These are phyloP conservation scores for Ploceus nigricollis DNA, from an alignment of 2,113 vertebrate genomes.

Conservation along the genomic window DNA sequence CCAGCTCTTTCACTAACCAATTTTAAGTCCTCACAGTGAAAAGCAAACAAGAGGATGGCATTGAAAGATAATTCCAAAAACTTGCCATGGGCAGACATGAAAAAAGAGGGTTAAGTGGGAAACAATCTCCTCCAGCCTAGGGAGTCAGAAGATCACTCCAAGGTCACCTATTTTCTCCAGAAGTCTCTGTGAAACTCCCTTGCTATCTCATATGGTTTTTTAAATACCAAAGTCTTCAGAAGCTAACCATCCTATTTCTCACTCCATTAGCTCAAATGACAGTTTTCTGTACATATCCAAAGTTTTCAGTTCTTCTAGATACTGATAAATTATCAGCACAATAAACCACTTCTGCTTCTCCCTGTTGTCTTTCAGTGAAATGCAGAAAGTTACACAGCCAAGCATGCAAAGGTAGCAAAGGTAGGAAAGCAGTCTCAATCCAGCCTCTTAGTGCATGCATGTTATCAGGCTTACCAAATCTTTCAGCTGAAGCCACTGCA, in stretches of 20 bases:
- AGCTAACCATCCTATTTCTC: neutral
- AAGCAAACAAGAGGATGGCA: neutral
- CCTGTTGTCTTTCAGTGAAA: neutral
- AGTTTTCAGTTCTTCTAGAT: neutral
- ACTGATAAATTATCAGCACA: neutral
- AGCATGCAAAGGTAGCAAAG: neutral
- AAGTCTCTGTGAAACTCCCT: neutral
- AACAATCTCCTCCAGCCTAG: neutral
- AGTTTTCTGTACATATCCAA: neutral
- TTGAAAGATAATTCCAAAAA: neutral
- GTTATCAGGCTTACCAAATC: neutral
- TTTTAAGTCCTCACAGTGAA: neutral
- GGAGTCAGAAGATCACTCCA: neutral
- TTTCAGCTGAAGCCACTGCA: neutral
- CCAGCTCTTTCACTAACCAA: neutral
- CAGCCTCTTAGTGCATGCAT: fast-evolving
- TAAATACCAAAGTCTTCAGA: neutral
- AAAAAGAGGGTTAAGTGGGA: neutral
- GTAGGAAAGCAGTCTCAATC: neutral
- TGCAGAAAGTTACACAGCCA: neutral
- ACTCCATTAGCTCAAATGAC: neutral
- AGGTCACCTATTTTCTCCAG: neutral
- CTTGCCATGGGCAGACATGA: neutral
- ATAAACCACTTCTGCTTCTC: neutral
- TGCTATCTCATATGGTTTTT: neutral